Evolutionary conservation across 2,113 vertebrate species (phyloP), one percentile per base, ranked within the genome.

Genomic region (Craseonycteris thonglongyai): DNA sequence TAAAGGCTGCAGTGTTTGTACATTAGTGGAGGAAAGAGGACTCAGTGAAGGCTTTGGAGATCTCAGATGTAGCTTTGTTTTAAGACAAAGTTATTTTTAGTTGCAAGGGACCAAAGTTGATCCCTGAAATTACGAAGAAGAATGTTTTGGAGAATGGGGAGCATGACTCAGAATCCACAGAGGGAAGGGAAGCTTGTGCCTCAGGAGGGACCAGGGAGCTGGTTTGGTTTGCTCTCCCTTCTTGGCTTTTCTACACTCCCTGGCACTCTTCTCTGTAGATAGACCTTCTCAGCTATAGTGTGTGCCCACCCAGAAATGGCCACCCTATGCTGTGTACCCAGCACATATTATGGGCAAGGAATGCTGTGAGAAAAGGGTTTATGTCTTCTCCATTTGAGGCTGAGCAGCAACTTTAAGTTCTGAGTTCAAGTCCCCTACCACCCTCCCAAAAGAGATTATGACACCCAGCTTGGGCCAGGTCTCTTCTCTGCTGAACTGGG

Each of bases 51-150:
- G 45, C 28, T 69, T 86, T 63, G 5, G 16, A 71, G 42, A 16
- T 82, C 65, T 92, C 42, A 38, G 65, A 24, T 86, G 45, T 74
- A 88, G 47, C 80, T 96, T 83, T 65, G 38, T 81, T 72, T 68
- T 92, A 83, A 59, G 40, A 69, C 71, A 89, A 96, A 71, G 26
- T 63, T 85, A 76, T 92, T 97, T 97, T 95, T 61, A 89, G 83
- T 92, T 95, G 35, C 26, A 88, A 87, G 54, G 38, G 75, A 89
- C 22, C 69, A 61, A 71, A 84, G 56, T 66, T 94, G 22, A 33
- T 94, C 54, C 54, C 87, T 95, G 40, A 75, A 93, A 94, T 94
- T 81, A 81, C 90, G 90, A 74, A 89, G 40, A 69, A 3, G 42
- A 84, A 40, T 87, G 28, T 91, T 96, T 74, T 93, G 40, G 74